Evolutionary conservation across 2,113 vertebrate species (phyloP).

Genomic region (Rostratula benghalensis): DNA sequence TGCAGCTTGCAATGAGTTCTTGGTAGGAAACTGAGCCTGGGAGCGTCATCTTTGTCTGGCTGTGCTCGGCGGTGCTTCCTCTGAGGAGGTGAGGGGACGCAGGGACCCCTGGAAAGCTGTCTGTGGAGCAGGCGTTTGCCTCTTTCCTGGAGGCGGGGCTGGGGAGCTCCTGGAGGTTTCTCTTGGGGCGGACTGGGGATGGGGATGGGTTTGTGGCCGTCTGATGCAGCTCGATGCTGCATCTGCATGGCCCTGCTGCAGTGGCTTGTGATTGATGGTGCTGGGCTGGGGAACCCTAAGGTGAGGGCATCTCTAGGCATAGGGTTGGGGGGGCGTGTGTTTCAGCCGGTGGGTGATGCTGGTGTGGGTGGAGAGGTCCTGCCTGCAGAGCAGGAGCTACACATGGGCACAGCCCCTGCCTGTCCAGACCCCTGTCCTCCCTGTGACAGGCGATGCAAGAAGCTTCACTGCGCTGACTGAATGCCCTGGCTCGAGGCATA

Average conservation of each 20-base stretch:
- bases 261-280: not conserved
- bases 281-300: not conserved
- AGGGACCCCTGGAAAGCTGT: no score
- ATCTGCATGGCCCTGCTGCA: fast-evolving
- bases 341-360: fast-evolving
- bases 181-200: not conserved
- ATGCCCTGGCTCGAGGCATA: not conserved
- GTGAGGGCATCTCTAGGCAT: fast-evolving
- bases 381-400: fast-evolving
- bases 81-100: not conserved
- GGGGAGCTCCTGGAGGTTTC: not conserved
- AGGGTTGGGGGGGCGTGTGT: fast-evolving
- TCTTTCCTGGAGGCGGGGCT: not conserved
- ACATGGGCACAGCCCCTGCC: not conserved
- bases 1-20: not conserved
- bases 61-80: fast-evolving
- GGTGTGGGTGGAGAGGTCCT: not conserved
- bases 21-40: fast-evolving
- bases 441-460: fast-evolving
- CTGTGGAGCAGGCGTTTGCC: not conserved
- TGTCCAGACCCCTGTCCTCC: not conserved
- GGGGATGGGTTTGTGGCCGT: not conserved
- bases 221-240: not conserved
- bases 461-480: not conserved
- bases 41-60: fast-evolving